A percentile compares a stretch with the other conserved stretches of the same genome.
Evolutionary conservation across 2,888 invertebrate species (phyloP).

Genomic region (Acleris holmiana): DNA sequence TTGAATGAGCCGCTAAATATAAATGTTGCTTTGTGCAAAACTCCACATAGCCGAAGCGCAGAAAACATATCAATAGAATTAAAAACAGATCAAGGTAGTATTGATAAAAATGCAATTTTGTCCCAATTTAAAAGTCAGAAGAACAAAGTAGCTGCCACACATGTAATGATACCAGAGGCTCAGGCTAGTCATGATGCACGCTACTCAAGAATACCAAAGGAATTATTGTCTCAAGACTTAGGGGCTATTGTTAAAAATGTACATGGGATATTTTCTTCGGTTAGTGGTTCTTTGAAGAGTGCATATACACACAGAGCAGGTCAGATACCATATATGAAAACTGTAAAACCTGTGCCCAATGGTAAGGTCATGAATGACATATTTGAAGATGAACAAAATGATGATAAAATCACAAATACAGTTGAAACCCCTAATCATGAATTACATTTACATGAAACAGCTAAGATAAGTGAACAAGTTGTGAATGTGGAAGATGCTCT

Average conservation of each 20-base stretch:
- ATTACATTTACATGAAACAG: constrained; percentile 23
- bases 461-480: constrained; percentile 25
- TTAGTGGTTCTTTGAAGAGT: constrained; percentile 75
- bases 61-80: constrained; percentile 63
- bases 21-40: constrained; percentile 49
- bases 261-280: constrained; percentile 77
- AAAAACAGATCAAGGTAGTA: constrained; percentile 43
- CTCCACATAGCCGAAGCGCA: constrained; percentile 64
- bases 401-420: constrained; percentile 39
- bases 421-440: constrained; percentile 29
- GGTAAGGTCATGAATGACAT: constrained; percentile 75
- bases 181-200: constrained; percentile 47
- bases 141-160: constrained; percentile 61
- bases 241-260: constrained; percentile 79
- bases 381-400: constrained; percentile 64
- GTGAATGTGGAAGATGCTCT: constrained; percentile 26
- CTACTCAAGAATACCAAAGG: constrained; percentile 68
- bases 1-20: constrained; percentile 54
- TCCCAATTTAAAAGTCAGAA: constrained; percentile 66
- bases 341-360: constrained; percentile 59
- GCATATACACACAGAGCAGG: constrained; percentile 67
- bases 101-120: constrained; percentile 65
- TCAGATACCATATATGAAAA: constrained; percentile 57
- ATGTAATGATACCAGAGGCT: constrained; percentile 63
- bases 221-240: constrained; percentile 70